Percentiles rank a stretch among this genome's conserved stretches.
These are phyloP conservation scores for Sylvia atricapilla DNA, from an alignment of 2,113 vertebrate genomes.

Conservation along the genomic window DNA sequence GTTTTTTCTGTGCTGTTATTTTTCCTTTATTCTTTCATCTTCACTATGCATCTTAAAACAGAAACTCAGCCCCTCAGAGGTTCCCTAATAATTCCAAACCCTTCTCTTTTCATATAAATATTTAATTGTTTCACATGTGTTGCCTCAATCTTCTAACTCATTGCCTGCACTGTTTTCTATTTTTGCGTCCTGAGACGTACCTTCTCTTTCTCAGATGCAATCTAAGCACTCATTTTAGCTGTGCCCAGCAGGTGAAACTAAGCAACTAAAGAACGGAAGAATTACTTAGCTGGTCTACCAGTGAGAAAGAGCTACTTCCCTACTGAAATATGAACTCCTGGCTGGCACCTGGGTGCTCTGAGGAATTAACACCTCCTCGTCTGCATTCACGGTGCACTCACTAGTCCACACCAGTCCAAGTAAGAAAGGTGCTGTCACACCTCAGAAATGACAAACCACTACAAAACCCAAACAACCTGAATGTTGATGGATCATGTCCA, in stretches of 20 bases:
- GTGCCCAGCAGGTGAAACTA: not conserved
- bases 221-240: not conserved
- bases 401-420: not conserved
- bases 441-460: not conserved
- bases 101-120: not conserved
- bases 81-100: not conserved
- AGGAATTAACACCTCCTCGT: not conserved
- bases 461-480: not conserved
- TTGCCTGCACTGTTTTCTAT: not conserved
- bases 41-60: not conserved
- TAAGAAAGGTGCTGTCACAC: not conserved
- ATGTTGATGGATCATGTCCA: accelerated
- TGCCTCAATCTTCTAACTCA: not conserved
- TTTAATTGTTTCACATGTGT: not conserved
- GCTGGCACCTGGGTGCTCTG: not conserved
- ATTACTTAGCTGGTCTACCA: not conserved
- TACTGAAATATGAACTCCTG: not conserved
- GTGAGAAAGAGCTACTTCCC: not conserved
- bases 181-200: not conserved
- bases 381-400: not conserved
- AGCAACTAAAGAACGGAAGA: not conserved
- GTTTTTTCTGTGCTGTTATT: not conserved
- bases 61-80: not conserved
- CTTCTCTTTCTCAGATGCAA: not conserved
- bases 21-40: not conserved